A percentile compares a stretch with the other conserved stretches of the same genome.
These are phyloP conservation scores for Pandemis heparana DNA, from an alignment of 2,888 invertebrate species.

Conservation along the genomic window DNA sequence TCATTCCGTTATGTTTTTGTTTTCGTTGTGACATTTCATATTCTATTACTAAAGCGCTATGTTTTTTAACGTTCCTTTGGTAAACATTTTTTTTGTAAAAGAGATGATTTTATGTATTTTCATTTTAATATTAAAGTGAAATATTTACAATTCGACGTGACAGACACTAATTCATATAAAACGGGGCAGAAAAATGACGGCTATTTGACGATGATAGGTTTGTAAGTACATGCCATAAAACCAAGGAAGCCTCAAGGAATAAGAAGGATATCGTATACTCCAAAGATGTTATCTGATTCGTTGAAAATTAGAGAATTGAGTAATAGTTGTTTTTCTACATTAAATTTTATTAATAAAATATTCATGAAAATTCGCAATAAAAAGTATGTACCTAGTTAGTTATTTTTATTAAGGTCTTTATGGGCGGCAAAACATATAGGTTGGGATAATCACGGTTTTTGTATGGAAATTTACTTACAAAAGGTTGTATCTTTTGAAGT, in stretches of 20 bases:
- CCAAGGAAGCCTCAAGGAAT: not conserved
- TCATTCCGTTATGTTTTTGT: not conserved
- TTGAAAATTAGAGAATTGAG: too few species aligned
- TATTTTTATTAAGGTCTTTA: too few species aligned
- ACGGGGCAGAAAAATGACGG: not conserved
- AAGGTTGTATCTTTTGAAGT: too few species aligned
- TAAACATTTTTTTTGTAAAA: too few species aligned
- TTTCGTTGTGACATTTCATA: not conserved
- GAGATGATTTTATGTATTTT: not conserved
- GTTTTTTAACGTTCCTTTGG: not conserved
- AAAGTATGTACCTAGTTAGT: too few species aligned
- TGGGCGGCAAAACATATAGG: too few species aligned
- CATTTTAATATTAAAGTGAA: not conserved
- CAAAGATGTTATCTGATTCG: not conserved
- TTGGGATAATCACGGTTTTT: too few species aligned
- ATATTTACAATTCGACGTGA: not conserved
- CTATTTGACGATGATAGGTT: slow-evolving; percentile 1
- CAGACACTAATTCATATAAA: not conserved
- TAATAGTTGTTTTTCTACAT: too few species aligned
- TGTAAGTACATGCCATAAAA: slow-evolving; percentile 4
- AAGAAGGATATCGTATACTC: not conserved
- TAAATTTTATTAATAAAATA: too few species aligned
- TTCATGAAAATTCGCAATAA: too few species aligned
- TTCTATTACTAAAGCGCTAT: not conserved
- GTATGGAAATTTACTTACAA: too few species aligned